Evolutionary conservation across 2,113 vertebrate species (phyloP).

Genomic region (Centropus bengalensis): DNA sequence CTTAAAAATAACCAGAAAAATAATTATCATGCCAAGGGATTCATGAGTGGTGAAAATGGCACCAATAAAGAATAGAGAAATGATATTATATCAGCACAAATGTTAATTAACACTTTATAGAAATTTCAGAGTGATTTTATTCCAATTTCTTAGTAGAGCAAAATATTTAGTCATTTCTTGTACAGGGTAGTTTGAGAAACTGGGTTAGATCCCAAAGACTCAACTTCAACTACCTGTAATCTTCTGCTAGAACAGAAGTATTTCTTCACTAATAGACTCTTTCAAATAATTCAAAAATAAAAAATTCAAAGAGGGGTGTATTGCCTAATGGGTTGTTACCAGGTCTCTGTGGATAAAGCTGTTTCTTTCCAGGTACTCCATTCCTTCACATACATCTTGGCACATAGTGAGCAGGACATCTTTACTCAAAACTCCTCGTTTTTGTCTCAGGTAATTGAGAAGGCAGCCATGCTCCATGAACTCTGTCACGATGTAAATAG

Average conservation of each 20-base stretch:
- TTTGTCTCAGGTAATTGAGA: conserved; percentile 87
- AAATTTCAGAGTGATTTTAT: background rate
- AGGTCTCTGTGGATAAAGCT: conserved; percentile 93
- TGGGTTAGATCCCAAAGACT: background rate
- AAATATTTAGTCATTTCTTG: background rate
- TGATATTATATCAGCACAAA: background rate
- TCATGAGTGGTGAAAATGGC: background rate
- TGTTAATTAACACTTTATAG: background rate
- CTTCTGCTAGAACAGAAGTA: background rate
- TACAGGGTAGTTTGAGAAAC: background rate
- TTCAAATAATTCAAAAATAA: background rate
- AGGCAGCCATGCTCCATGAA: conserved; percentile 96
- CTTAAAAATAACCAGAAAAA: background rate
- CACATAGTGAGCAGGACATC: conserved; percentile 87
- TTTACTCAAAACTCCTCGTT: conserved; percentile 77
- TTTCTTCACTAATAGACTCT: background rate
- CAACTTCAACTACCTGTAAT: background rate
- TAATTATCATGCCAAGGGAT: background rate
- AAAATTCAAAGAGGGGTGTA: background rate
- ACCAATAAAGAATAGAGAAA: background rate
- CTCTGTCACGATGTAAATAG: conserved; percentile 93
- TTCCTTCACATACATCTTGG: conserved; percentile 90
- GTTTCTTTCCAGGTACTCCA: conserved; percentile 90
- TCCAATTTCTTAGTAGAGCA: background rate
- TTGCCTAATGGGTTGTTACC: conserved; percentile 63